Evolutionary conservation across 2,797 vertebrate genomes (phyloP), one percentile per base, ranked within the genome.

Genomic region (Gastrophryne carolinensis): DNA sequence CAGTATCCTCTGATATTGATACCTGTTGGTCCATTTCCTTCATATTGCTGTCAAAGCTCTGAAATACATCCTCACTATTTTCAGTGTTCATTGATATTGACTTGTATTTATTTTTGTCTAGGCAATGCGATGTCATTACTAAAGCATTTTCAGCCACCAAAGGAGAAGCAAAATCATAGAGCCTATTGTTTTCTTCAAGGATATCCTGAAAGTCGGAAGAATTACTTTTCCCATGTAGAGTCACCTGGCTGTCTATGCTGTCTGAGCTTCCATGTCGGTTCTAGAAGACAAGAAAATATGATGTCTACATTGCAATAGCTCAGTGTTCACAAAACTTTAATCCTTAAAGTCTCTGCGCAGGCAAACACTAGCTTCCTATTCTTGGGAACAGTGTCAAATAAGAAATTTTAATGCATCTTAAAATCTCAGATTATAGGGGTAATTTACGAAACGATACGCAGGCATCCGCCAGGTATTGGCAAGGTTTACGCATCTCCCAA

Each of bases 201-300:
- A 77, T 54, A 39, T 72, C 49, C 29, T 74, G 32, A 34, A 63
- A 79, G 17, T 29, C 19, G 15, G 65, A 13, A 24, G 53, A 54
- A 68, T 41, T 54, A 3, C 26, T 8, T 56, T 56, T 41, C 17
- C 71, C 1, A n/a, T 61, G 65, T 56, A 71, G 47, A 44, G 37
- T 50, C 66, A 15, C 47, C 71, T 75, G 79, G 19, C 72, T 74
- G 9, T 78, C 61, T 13, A 67, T 58, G 15, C 23, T 56, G 21
- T 72, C 56, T 19, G 79, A 80, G 12, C 61, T 79, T 57, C 52
- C 52, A 27, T 75, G 57, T 8, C 73, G 4, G 29, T 71, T 78
- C 90, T 90, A 78, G n/a, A 69, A 19, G 19, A 65, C 17, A 47
- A 72, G 72, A 17, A 15, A n/a, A 44, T n/a, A 41, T 6, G 17